These are phyloP conservation scores for Orius laevigatus DNA, from an alignment of 1,140 invertebrate genomes.

Conservation along the genomic window DNA sequence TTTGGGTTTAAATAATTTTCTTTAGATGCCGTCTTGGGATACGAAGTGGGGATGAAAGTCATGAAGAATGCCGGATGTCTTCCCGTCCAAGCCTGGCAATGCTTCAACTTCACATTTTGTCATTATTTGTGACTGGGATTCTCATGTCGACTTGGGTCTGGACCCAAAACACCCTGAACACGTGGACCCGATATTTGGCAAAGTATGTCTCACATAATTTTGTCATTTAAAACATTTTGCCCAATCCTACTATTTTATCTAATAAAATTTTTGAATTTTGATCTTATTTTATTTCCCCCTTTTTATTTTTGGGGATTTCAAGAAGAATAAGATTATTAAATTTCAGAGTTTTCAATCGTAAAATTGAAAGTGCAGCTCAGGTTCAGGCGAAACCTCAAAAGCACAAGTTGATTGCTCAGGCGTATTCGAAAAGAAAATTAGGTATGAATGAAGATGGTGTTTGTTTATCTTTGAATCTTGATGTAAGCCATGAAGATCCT, in stretches of 20 bases:
- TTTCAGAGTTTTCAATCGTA: conserved; percentile 19
- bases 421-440: conserved; percentile 68
- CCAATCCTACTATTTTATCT: too few relatives aligned
- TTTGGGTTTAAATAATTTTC: not conserved
- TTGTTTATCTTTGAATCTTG: conserved; percentile 67
- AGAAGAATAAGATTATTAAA: conserved; percentile 5
- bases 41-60: conserved; percentile 22
- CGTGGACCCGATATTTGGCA: conserved; percentile 68
- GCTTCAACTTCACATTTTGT: conserved; percentile 61
- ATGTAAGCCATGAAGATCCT: conserved; percentile 74
- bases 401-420: conserved; percentile 78
- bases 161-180: conserved; percentile 62
- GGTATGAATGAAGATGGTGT: conserved; percentile 45
- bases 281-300: too few relatives aligned
- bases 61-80: conserved; percentile 41
- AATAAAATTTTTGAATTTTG: too few relatives aligned
- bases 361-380: conserved; percentile 34
- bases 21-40: conserved; percentile 36
- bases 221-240: too few relatives aligned
- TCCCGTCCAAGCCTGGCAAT: conserved; percentile 62
- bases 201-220: conserved; percentile 36
- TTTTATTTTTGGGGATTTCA: not conserved
- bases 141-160: conserved; percentile 88
- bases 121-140: conserved; percentile 65
- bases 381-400: conserved; percentile 61